phyloP scores from a whole-genome alignment of 2,797 vertebrate species.

The Gambelia wislizenii region DNA sequence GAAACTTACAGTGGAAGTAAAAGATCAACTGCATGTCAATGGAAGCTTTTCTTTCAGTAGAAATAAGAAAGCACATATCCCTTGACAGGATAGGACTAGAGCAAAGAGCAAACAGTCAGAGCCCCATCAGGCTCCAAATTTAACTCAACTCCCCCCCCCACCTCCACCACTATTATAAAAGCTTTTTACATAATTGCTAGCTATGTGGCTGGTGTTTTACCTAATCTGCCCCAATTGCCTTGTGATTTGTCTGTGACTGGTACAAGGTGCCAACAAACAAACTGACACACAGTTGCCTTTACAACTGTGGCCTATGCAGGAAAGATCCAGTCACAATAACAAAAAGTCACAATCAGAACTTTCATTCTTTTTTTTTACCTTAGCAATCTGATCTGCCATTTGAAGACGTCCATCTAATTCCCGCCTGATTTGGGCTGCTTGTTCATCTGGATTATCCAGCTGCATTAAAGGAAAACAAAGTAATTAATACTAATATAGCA shows the following conservation, averaged over 20 bases:
- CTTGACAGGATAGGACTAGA: too few species aligned
- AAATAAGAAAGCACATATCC: too few species aligned
- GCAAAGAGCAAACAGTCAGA: too few species aligned
- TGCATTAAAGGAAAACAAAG: slow-evolving; percentile 76
- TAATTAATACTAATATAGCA: background rate
- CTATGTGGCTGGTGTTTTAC: background rate
- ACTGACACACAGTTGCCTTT: background rate
- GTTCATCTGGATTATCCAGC: slow-evolving; percentile 98
- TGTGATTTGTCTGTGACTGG: slow-evolving; percentile 1
- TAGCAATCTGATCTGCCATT: slow-evolving; percentile 98
- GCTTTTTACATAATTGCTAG: background rate
- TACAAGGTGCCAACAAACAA: background rate
- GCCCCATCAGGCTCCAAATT: too few species aligned
- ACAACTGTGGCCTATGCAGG: background rate
- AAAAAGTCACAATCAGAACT: rapidly evolving
- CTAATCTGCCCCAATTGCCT: background rate
- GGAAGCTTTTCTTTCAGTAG: too few species aligned
- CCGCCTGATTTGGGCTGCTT: slow-evolving; percentile 96
- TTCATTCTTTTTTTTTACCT: slow-evolving; percentile 90
- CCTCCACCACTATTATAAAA: background rate
- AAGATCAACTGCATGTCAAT: too few species aligned
- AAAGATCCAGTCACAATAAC: background rate
- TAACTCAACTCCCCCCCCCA: too few species aligned
- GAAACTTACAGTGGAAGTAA: background rate
- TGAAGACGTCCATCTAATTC: slow-evolving; percentile 97